These are phyloP conservation scores for Epizoanthus stellaris DNA, from an alignment of 92 coral and sea anemone species.

Conservation along the genomic window DNA sequence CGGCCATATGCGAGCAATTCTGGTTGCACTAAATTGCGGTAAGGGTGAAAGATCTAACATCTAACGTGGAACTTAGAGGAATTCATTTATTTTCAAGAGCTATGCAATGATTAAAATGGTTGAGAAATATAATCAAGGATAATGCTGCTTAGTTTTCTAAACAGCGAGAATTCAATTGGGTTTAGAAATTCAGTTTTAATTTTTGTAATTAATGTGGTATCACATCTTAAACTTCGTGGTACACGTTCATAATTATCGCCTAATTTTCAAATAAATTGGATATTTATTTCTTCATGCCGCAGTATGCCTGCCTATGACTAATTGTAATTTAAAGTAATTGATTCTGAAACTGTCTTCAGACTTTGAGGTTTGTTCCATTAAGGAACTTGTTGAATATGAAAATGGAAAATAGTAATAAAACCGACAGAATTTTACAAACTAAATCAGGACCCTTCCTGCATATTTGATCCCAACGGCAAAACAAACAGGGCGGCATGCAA, in stretches of 20 bases:
- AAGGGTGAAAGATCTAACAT: neutral
- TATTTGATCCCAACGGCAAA: neutral
- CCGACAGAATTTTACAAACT: neutral
- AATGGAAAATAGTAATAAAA: neutral
- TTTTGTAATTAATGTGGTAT: slow-evolving; percentile 10
- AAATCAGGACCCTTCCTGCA: neutral
- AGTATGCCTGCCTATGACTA: neutral
- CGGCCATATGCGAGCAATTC: neutral
- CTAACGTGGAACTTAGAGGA: neutral
- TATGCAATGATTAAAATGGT: neutral
- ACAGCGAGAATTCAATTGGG: slow-evolving; percentile 10
- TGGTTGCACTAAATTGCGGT: neutral
- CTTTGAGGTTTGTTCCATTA: neutral
- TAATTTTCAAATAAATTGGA: slow-evolving; percentile 34
- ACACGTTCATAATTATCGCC: slow-evolving; percentile 12
- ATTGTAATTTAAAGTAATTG: slow-evolving; percentile 38
- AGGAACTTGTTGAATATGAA: neutral
- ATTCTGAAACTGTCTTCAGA: slow-evolving; percentile 11
- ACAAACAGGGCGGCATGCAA: neutral
- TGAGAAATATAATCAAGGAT: neutral
- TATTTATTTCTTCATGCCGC: slow-evolving; percentile 10
- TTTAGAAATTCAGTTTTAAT: slow-evolving; percentile 8
- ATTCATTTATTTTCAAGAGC: neutral
- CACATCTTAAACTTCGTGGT: slow-evolving; percentile 7
- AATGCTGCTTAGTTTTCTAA: neutral